These are phyloP conservation scores for Sceloporus undulatus DNA, from an alignment of 2,113 vertebrate genomes.

Conservation along the genomic window DNA sequence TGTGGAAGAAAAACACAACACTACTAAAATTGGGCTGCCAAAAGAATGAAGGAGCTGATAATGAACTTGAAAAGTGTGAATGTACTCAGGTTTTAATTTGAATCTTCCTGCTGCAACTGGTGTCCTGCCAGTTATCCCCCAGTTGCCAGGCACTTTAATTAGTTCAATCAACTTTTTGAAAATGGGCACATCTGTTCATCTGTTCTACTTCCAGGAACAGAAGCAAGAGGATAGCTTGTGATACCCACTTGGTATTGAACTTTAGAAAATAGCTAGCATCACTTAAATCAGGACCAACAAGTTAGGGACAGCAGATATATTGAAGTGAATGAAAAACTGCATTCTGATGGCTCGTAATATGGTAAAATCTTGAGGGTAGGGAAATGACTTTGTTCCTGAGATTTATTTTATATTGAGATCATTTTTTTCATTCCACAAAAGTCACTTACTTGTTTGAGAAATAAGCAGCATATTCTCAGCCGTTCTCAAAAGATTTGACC, in stretches of 20 bases:
- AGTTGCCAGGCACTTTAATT: constrained; percentile 66
- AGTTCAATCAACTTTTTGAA: constrained; percentile 71
- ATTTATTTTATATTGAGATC: constrained; percentile 34
- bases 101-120: constrained; percentile 66
- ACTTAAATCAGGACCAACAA: constrained; percentile 50
- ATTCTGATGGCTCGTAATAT: constrained; percentile 28
- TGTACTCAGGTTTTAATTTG: constrained; percentile 69
- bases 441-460: not conserved
- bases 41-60: constrained; percentile 67
- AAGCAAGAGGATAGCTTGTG: constrained; percentile 58
- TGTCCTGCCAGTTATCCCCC: constrained; percentile 55
- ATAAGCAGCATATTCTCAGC: not conserved
- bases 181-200: constrained; percentile 73
- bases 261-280: constrained; percentile 16
- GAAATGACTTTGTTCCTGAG: constrained; percentile 30
- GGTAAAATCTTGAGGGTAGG: constrained; percentile 18
- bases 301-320: constrained; percentile 49
- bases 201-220: constrained; percentile 57
- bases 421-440: constrained; percentile 8
- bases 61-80: constrained; percentile 64
- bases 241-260: constrained; percentile 27
- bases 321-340: not conserved
- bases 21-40: constrained; percentile 62
- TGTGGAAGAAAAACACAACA: constrained; percentile 47
- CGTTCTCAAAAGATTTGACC: not conserved